These are phyloP conservation scores for Paragorgia papillata DNA, from an alignment of 92 coral and sea anemone genomes.

Conservation along the genomic window DNA sequence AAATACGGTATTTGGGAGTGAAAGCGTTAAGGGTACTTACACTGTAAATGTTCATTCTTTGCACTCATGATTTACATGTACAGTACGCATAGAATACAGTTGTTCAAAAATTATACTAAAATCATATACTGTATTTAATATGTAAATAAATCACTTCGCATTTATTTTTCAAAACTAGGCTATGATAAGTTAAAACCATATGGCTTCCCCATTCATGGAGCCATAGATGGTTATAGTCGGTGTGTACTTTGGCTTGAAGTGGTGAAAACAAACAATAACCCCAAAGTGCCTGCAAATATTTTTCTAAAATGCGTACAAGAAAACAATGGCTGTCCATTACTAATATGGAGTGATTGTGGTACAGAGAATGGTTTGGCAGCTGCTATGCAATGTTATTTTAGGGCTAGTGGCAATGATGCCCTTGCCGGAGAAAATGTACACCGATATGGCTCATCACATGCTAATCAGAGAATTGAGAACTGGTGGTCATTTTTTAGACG, in stretches of 20 bases:
- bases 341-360: conserved; percentile 36
- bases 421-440: conserved; percentile 41
- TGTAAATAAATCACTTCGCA: too few species aligned
- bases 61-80: too few species aligned
- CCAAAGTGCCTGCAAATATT: conserved; percentile 25
- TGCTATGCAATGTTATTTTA: conserved; percentile 13
- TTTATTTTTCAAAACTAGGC: too few species aligned
- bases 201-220: conserved; percentile 46
- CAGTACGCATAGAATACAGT: too few species aligned
- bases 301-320: conserved; percentile 35
- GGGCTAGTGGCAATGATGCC: not conserved
- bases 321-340: conserved; percentile 20
- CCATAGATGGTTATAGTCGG: conserved; percentile 38
- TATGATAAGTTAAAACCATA: conserved; percentile 50
- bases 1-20: too few species aligned
- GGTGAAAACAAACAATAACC: conserved; percentile 31
- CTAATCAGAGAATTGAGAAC: conserved; percentile 13
- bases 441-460: conserved; percentile 11
- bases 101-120: too few species aligned
- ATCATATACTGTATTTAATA: too few species aligned
- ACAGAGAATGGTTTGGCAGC: conserved; percentile 47
- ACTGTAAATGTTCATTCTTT: too few species aligned
- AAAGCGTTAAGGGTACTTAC: too few species aligned
- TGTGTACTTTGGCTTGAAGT: conserved; percentile 4
- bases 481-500: conserved; percentile 26